These are phyloP conservation scores for Drosophila sulfurigaster DNA, from an alignment of 1,140 invertebrate species.

Conservation along the genomic window DNA sequence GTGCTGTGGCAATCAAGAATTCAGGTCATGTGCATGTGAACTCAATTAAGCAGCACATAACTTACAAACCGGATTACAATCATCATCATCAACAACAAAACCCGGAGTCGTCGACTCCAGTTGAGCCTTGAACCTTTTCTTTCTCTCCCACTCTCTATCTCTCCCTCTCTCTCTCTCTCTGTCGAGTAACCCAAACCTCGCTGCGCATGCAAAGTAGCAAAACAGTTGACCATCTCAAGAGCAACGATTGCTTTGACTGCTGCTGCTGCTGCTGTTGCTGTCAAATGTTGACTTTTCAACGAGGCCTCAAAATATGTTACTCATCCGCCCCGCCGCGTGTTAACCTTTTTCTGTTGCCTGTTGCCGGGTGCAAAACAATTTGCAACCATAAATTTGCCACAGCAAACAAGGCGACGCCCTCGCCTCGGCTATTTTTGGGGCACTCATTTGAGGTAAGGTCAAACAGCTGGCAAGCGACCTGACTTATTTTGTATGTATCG, in stretches of 20 bases:
- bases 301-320: constrained; percentile 72
- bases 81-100: constrained; percentile 79
- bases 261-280: constrained; percentile 8
- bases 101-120: neutral
- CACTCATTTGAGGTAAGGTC: constrained; percentile 72
- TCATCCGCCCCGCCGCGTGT: constrained; percentile 67
- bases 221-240: constrained; percentile 46
- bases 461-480: constrained; percentile 64
- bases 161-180: neutral
- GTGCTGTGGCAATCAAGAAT: constrained; percentile 68
- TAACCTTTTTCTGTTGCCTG: constrained; percentile 58
- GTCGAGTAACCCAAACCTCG: constrained; percentile 2
- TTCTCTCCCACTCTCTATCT: neutral
- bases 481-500: constrained; percentile 76
- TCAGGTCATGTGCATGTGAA: constrained; percentile 85
- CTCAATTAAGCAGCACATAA: constrained; percentile 85
- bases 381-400: constrained; percentile 81
- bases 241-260: neutral
- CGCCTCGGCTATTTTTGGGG: constrained; percentile 23
- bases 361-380: constrained; percentile 81
- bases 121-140: constrained; percentile 53
- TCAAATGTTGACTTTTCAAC: constrained; percentile 71
- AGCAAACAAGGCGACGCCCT: constrained; percentile 50
- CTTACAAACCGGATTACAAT: constrained; percentile 85
- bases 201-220: constrained; percentile 75